Evolutionary conservation across 2,113 vertebrate genomes (phyloP), one percentile per base, ranked within the genome.

Genomic region (Pholis gunnellus): DNA sequence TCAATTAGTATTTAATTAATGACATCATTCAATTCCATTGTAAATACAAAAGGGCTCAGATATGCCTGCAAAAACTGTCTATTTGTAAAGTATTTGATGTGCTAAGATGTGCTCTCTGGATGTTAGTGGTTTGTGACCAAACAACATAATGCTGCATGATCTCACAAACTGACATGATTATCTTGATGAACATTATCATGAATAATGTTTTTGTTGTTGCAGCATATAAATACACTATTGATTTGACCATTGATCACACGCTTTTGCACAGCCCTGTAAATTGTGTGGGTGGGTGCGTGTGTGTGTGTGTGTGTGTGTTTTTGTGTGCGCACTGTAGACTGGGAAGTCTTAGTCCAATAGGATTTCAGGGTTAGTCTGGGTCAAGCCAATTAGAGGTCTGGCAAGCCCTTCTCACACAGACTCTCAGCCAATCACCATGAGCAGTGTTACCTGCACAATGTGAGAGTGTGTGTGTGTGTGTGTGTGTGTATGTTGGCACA

Each of bases 301-400:
- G 78, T 52, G 67, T 90, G 88, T 79, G 68, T 42, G 68, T 77
- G 54, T 83, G 79, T 50, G 56, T 31, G 70, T 64, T 36, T 72
- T 14, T 20, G 29, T 34, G 46, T 76, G 78, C 48, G 48, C 57
- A 74, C 80, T 88, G 67, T 69, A 93, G 89, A 93, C 92, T 87
- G 90, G 90, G 88, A 94, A 91, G 91, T 95, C 95, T 95, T 95
- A 95, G 94, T 94, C 92, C 93, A 94, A 95, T 95, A 95, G 95
- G 95, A 95, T 96, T 96, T 92, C 94, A 91, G 92, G 95, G 92
- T 97, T 96, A 96, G 91, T 95, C 93, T 95, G 93, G 94, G 94
- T 97, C 95, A 96, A 96, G 95, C 95, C 96, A 95, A 94, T 96
- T 97, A 96, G 93, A 93, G 93, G 95, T 92, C 95, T 97, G 91